These are phyloP conservation scores for Tachystola acroxantha DNA, from an alignment of 2,888 invertebrate species.

Conservation along the genomic window DNA sequence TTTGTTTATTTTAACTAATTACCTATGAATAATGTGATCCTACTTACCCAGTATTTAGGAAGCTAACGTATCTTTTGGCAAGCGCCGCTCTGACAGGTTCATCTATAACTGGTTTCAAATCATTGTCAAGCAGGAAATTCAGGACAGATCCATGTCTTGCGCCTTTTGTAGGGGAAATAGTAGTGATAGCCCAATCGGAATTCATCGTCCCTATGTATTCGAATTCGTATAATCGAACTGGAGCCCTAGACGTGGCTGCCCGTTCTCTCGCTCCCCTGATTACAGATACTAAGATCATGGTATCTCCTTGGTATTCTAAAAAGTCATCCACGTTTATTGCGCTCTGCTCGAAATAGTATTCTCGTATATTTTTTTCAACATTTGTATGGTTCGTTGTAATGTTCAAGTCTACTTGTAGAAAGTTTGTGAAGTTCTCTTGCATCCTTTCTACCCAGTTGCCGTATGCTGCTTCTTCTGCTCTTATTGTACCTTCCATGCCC, in stretches of 20 bases:
- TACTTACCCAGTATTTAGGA: slow-evolving; percentile 52
- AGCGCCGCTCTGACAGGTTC: slow-evolving; percentile 28
- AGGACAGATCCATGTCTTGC: slow-evolving; percentile 53
- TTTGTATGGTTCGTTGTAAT: slow-evolving; percentile 30
- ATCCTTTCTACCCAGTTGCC: slow-evolving; percentile 44
- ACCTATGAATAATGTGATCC: too few relatives aligned
- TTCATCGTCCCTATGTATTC: slow-evolving; percentile 46
- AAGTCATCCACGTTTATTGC: slow-evolving; percentile 45
- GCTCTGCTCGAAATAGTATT: slow-evolving; percentile 46
- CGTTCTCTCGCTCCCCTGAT: slow-evolving; percentile 51
- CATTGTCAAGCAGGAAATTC: slow-evolving; percentile 52
- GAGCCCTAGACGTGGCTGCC: slow-evolving; percentile 35
- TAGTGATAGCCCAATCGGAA: slow-evolving; percentile 44
- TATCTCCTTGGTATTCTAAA: slow-evolving; percentile 59
- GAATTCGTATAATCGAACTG: slow-evolving; percentile 51
- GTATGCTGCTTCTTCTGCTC: slow-evolving; percentile 40
- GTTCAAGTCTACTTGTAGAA: slow-evolving; percentile 50
- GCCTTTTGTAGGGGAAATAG: slow-evolving; percentile 43
- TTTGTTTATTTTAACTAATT: too few relatives aligned
- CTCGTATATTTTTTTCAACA: slow-evolving; percentile 32
- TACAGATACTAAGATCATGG: slow-evolving; percentile 42
- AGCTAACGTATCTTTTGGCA: slow-evolving; percentile 35
- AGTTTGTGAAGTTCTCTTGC: slow-evolving; percentile 51
- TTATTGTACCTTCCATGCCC: slow-evolving; percentile 55
- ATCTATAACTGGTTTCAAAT: slow-evolving; percentile 32